A percentile compares a stretch with the other conserved stretches of the same genome.
phyloP scores from a whole-genome alignment of 2,797 vertebrate genomes.

The Nothura maculosa region DNA sequence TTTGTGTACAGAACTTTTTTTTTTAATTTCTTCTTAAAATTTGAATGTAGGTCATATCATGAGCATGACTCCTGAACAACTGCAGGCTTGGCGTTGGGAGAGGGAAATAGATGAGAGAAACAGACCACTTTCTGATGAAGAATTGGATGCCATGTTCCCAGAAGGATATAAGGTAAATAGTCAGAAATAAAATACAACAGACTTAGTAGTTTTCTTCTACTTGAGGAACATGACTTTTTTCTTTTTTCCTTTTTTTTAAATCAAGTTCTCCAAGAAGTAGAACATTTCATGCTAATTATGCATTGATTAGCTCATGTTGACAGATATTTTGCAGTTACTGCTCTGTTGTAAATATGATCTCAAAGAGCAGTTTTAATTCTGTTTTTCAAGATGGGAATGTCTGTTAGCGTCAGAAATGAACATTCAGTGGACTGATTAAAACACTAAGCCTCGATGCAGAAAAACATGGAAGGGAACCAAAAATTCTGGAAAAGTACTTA shows the following conservation, averaged over 20 bases:
- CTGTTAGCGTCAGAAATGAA: neutral
- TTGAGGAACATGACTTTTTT: neutral
- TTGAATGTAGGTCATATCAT: constrained; percentile 91
- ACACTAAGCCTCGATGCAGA: neutral
- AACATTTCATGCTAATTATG: neutral
- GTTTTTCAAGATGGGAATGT: neutral
- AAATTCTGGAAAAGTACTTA: neutral
- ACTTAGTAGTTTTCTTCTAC: neutral
- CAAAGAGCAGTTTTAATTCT: neutral
- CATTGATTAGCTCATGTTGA: neutral
- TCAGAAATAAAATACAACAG: neutral
- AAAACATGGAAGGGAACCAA: neutral
- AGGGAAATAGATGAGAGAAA: constrained; percentile 98
- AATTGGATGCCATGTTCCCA: constrained; percentile 98
- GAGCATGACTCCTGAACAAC: constrained; percentile 99
- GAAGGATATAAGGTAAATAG: constrained; percentile 95
- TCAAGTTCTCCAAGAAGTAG: neutral
- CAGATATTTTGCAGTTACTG: rapidly evolving
- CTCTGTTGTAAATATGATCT: neutral
- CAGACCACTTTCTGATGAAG: constrained; percentile 96
- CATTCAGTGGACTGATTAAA: neutral
- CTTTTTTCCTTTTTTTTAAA: neutral
- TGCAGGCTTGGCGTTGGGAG: constrained; percentile 99
- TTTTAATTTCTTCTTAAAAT: neutral
- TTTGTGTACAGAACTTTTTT: neutral